A percentile compares a stretch with the other conserved stretches of the same genome.
Evolutionary conservation across 2,888 invertebrate species (phyloP).

Genomic region (Pimpla rufipes): DNA sequence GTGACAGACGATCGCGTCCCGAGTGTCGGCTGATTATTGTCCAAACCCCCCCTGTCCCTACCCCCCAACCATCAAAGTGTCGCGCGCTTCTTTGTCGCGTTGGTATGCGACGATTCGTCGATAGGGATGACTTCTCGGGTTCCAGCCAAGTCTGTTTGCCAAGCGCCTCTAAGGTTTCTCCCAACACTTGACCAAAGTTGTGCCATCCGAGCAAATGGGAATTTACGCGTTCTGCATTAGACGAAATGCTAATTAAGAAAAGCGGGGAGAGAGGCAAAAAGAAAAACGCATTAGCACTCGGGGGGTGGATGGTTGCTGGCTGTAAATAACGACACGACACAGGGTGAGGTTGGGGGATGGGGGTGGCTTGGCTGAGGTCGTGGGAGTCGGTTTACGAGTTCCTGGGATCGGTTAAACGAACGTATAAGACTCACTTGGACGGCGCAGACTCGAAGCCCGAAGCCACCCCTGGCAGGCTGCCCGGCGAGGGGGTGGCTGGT

Average conservation of each 20-base stretch:
- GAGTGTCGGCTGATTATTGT: constrained; percentile 66
- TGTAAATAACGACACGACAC: constrained; percentile 24
- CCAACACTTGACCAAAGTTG: constrained; percentile 44
- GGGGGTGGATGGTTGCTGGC: constrained; percentile 2
- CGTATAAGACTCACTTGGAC: neutral
- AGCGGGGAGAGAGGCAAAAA: neutral
- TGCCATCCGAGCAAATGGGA: constrained; percentile 9
- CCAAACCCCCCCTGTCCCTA: neutral
- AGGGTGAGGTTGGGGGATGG: neutral
- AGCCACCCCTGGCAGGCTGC: constrained; percentile 23
- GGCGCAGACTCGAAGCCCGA: constrained; percentile 54
- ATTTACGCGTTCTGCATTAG: neutral
- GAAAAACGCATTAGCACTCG: neutral
- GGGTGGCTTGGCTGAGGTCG: constrained; percentile 6
- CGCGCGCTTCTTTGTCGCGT: constrained; percentile 38
- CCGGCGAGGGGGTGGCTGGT: constrained; percentile 61
- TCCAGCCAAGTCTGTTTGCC: constrained; percentile 33
- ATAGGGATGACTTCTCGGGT: constrained; percentile 65
- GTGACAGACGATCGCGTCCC: constrained; percentile 64
- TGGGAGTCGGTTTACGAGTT: constrained; percentile 40
- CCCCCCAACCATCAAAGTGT: neutral
- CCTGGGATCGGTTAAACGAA: neutral
- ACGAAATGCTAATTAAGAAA: neutral
- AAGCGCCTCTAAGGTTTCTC: constrained; percentile 53
- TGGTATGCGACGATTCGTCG: constrained; percentile 64